Conservation (phyloP, 2,888 invertebrate species). For the Oscheius myriophilus region DNA sequence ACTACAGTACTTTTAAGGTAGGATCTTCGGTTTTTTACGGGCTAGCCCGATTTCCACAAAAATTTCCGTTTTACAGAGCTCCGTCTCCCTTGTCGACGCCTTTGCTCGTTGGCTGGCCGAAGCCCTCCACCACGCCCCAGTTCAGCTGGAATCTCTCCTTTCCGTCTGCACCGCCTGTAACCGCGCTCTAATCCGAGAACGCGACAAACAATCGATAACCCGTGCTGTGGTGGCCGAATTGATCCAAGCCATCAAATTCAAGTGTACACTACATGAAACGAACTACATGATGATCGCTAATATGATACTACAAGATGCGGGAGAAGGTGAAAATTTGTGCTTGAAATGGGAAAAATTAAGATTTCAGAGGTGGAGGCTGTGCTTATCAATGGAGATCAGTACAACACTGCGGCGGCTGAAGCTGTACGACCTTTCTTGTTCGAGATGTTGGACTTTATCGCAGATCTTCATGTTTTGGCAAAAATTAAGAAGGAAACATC, state of each 20-base stretch:
- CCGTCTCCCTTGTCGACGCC: constrained; percentile 94
- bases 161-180: constrained; percentile 90
- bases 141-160: constrained; percentile 80
- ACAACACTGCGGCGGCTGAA: constrained; percentile 87
- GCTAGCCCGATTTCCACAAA: too few relatives aligned
- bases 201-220: constrained; percentile 91
- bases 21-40: constrained; percentile 9
- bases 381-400: constrained; percentile 59
- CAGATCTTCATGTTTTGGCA: constrained; percentile 93
- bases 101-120: constrained; percentile 93
- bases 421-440: constrained; percentile 89
- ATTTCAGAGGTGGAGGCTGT: constrained; percentile 48
- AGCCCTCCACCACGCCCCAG: constrained; percentile 86
- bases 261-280: constrained; percentile 90
- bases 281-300: constrained; percentile 92
- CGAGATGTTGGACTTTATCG: constrained; percentile 92
- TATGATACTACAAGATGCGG: constrained; percentile 64
- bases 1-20: constrained; percentile 84
- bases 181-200: constrained; percentile 85
- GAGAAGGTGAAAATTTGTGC: too few relatives aligned
- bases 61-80: constrained; percentile 73
- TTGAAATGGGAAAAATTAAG: too few relatives aligned
- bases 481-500: constrained; percentile 81
- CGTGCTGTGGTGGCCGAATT: constrained; percentile 91
- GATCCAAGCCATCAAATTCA: constrained; percentile 93